phyloP scores from a whole-genome alignment of 2,113 vertebrate genomes.

The Phalacrocorax carbo region DNA sequence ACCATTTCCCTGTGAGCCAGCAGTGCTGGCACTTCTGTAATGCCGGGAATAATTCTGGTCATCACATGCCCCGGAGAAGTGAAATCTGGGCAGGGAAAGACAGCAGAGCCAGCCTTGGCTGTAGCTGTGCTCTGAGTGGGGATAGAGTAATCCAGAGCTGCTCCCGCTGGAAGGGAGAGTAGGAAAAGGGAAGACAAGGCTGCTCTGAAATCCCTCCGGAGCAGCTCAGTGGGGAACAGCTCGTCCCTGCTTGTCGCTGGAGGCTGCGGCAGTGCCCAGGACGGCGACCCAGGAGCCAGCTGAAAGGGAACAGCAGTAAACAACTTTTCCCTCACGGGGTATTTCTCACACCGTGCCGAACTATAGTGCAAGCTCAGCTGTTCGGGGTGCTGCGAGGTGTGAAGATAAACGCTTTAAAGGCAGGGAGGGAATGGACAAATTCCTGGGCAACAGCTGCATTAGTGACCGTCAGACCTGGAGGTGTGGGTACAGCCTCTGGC shows the following conservation, averaged over 20 bases:
- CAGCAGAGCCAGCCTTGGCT: not conserved
- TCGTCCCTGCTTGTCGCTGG: not conserved
- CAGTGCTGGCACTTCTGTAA: fast-evolving
- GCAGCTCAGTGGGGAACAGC: not conserved
- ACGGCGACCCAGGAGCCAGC: fast-evolving
- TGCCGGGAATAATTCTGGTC: fast-evolving
- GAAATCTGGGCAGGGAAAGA: not conserved
- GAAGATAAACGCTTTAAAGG: not conserved
- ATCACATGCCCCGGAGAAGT: too few relatives aligned
- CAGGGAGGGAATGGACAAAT: not conserved
- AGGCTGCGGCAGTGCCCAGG: not conserved
- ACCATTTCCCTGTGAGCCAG: not conserved
- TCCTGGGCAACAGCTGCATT: not conserved
- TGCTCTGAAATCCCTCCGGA: not conserved
- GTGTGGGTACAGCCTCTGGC: not conserved
- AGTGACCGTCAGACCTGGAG: not conserved
- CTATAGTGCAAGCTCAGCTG: too few relatives aligned
- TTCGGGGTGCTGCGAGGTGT: too few relatives aligned
- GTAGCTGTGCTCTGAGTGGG: not conserved
- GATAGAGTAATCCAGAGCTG: not conserved
- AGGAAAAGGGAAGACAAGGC: not conserved
- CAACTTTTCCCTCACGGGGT: fast-evolving
- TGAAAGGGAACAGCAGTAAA: not conserved
- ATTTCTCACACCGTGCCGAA: not conserved
- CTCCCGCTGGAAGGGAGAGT: not conserved